Evolutionary conservation across 2,888 invertebrate genomes (phyloP).

Genomic region (Hirtodrosophila duncani): DNA sequence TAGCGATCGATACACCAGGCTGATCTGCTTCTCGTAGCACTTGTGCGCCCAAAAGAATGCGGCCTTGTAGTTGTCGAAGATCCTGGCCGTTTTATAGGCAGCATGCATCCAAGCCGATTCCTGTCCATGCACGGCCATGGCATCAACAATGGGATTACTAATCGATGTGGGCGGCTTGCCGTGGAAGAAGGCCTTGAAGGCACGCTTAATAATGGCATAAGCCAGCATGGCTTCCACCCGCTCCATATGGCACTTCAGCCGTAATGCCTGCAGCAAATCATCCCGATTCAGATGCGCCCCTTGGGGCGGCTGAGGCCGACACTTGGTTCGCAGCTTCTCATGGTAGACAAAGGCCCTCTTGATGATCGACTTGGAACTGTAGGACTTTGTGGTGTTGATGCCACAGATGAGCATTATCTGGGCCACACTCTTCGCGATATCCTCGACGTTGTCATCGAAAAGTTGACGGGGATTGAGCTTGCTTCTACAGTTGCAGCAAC

Average conservation of each 20-base stretch:
- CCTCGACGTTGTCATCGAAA: conserved; percentile 60
- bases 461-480: conserved; percentile 55
- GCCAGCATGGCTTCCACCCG: conserved; percentile 69
- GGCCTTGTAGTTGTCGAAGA: conserved; percentile 64
- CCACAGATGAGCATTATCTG: conserved; percentile 72
- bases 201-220: conserved; percentile 71
- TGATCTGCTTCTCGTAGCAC: conserved; percentile 60
- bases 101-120: conserved; percentile 72
- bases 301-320: conserved; percentile 22
- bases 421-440: conserved; percentile 48
- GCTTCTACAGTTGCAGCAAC: conserved; percentile 49
- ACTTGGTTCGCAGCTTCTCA: conserved; percentile 60
- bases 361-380: conserved; percentile 60
- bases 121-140: conserved; percentile 53
- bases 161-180: conserved; percentile 54
- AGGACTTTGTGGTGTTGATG: conserved; percentile 64
- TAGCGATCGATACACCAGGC: conserved; percentile 48
- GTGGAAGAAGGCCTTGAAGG: conserved; percentile 75
- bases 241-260: conserved; percentile 69
- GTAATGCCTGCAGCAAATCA: conserved; percentile 67
- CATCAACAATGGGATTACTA: conserved; percentile 64
- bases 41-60: conserved; percentile 65
- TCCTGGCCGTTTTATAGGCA: conserved; percentile 62
- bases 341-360: conserved; percentile 70
- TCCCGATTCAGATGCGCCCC: conserved; percentile 60